Evolutionary conservation across 2,113 vertebrate genomes (phyloP), one percentile per base, ranked within the genome.

Genomic region (Triplophysa tibetana): DNA sequence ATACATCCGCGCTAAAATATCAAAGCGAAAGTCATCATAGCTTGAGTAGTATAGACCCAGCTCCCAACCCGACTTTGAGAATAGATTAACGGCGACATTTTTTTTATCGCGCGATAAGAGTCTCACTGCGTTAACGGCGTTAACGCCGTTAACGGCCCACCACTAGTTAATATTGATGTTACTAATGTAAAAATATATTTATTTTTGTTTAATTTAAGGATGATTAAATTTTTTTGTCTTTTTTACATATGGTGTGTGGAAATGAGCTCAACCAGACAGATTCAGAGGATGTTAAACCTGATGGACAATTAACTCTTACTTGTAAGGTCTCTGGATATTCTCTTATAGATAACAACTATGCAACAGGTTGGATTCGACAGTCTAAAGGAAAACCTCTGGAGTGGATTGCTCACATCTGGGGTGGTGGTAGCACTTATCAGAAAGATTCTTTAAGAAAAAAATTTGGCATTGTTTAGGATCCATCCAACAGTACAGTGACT

Each of bases 361-460:
- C 62, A 16, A 56, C 62, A 77, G 24, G n/a, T 29, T 66, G 62
- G 26, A 64, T 65, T n/a, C 11, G 24, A 19, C 41, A 65, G 19
- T 17, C 45, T 23, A 16, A 16, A 16, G 75, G 75, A 60, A 81
- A 38, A 73, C 16, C 52, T n/a, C 48, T 83, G 76, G 85, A 83
- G 76, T 84, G 82, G 80, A 38, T 84, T 16, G 73, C 45, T 1
- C 11, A n/a, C n/a, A 70, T 85, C 6, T 82, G 60, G 50, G 58
- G 52, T 23, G 14, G 24, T 66, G 73, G 67, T 13, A 33, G 26
- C 26, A 29, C 26, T 29, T 29, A 29, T 0, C 56, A 70, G 13
- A 67, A 61, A 58, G 58, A 78, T 17, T 66, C 81, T 10, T 17
- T 82, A 6, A 61, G 48, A 33, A 29, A 2, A 2, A 29, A 29